Conservation (phyloP, 2,797 vertebrate species). For the Parotocinclus haroldoi region DNA sequence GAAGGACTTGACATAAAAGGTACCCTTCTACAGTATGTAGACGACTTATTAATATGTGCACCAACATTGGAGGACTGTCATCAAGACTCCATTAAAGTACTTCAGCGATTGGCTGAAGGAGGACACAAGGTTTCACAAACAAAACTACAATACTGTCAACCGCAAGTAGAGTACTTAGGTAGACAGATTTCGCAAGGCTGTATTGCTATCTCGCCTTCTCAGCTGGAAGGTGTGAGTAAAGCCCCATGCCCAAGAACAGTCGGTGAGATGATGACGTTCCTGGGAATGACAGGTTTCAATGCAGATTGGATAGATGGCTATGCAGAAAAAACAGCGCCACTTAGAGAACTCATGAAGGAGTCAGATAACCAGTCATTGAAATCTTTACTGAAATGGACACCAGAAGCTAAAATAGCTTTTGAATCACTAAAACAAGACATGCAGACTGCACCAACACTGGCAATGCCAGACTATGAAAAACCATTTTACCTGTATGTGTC, state of each 20-base stretch:
- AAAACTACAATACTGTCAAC: too few relatives aligned
- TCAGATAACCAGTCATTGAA: not conserved
- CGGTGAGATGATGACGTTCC: slow-evolving; percentile 13
- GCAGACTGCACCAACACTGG: slow-evolving; percentile 19
- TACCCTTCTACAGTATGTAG: too few relatives aligned
- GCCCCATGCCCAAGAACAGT: not conserved
- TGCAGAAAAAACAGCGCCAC: slow-evolving; percentile 1
- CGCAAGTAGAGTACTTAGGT: slow-evolving; percentile 7
- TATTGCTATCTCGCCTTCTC: slow-evolving; percentile 4
- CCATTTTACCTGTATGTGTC: slow-evolving; percentile 31
- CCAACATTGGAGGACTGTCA: too few relatives aligned
- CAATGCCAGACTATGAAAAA: slow-evolving; percentile 22
- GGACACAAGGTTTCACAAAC: too few relatives aligned
- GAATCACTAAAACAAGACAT: slow-evolving; percentile 1
- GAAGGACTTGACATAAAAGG: not conserved
- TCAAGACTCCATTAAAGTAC: too few relatives aligned
- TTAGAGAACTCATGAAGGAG: slow-evolving; percentile 12
- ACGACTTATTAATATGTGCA: too few relatives aligned
- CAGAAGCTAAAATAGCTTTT: slow-evolving; percentile 5
- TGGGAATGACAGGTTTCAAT: slow-evolving; percentile 15
- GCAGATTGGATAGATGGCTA: slow-evolving; percentile 26
- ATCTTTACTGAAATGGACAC: not conserved
- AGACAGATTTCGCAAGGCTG: not conserved
- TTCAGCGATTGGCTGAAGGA: too few relatives aligned
- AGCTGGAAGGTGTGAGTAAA: not conserved